Evolutionary conservation across 2,888 invertebrate genomes (phyloP).

Genomic region (Acanthopleura granulata): DNA sequence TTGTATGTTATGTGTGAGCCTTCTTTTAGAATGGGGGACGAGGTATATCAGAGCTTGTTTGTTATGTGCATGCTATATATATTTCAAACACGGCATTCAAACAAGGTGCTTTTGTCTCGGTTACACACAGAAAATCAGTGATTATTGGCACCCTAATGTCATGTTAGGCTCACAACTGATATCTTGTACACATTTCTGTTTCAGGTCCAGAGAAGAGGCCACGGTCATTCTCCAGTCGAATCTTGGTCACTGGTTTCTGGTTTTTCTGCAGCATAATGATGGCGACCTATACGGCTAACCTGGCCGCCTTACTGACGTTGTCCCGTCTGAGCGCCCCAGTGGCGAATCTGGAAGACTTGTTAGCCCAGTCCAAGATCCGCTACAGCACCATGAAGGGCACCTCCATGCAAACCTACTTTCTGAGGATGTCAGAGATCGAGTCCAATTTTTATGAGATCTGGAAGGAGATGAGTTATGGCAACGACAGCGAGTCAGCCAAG

Average conservation of each 20-base stretch:
- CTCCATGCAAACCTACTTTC: slow-evolving; percentile 23
- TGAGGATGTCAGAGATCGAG: slow-evolving; percentile 28
- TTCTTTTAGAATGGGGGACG: too few species aligned
- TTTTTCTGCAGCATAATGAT: slow-evolving; percentile 41
- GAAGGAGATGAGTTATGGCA: slow-evolving; percentile 28
- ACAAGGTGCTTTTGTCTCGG: too few species aligned
- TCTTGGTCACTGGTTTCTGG: slow-evolving; percentile 32
- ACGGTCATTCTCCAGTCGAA: slow-evolving; percentile 33
- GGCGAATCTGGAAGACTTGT: slow-evolving; percentile 8
- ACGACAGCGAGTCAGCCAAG: background rate
- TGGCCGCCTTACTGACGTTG: slow-evolving; percentile 70
- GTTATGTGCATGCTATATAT: too few species aligned
- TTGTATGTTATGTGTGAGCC: too few species aligned
- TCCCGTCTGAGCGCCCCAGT: slow-evolving; percentile 18
- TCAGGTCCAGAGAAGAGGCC: slow-evolving; percentile 27
- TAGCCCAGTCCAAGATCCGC: slow-evolving; percentile 5
- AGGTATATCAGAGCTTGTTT: too few species aligned
- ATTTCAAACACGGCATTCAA: too few species aligned
- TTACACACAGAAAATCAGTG: too few species aligned
- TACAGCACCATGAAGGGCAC: slow-evolving; percentile 10
- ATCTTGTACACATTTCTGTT: background rate
- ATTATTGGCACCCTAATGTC: too few species aligned
- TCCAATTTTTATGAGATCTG: slow-evolving; percentile 26
- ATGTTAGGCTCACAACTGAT: too few species aligned
- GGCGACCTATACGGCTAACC: slow-evolving; percentile 52